Conservation (phyloP, 2,113 vertebrate species). For the Salvelinus fontinalis region DNA sequence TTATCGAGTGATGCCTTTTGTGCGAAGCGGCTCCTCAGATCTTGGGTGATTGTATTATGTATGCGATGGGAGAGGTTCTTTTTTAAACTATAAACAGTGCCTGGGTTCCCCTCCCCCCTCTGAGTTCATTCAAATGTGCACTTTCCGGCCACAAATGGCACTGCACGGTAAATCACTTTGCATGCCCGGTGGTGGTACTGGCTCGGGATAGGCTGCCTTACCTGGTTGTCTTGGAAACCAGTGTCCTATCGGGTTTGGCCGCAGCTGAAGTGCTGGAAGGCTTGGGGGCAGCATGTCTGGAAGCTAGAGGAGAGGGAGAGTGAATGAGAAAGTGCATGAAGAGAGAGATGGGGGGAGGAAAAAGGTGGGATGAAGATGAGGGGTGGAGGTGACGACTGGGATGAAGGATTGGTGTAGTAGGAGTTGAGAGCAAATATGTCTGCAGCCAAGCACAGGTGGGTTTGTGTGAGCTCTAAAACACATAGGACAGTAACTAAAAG, state of each 20-base stretch:
- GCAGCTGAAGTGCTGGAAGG: conserved; percentile 36
- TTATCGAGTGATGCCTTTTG: conserved; percentile 13
- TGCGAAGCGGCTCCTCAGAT: conserved; percentile 12
- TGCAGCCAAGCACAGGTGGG: too few species aligned
- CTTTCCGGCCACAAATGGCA: not conserved
- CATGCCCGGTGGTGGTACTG: too few species aligned
- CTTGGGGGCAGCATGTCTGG: conserved; percentile 53
- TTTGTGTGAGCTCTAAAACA: too few species aligned
- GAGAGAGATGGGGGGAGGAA: not conserved
- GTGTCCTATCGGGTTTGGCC: conserved; percentile 42
- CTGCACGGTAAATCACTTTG: not conserved
- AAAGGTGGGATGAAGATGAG: not conserved
- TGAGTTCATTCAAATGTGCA: not conserved
- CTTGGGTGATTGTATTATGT: not conserved
- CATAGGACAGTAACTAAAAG: too few species aligned
- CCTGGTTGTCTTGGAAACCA: conserved; percentile 65
- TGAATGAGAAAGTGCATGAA: not conserved
- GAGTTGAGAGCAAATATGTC: too few species aligned
- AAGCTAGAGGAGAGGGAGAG: conserved; percentile 14
- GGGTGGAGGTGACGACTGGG: too few species aligned
- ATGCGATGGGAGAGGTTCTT: not conserved
- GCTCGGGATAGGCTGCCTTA: conserved; percentile 33
- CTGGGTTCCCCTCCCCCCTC: not conserved
- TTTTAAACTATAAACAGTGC: not conserved
- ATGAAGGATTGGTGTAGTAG: too few species aligned